phyloP scores from a whole-genome alignment of 2,888 invertebrate species.

The Pecten maximus region DNA sequence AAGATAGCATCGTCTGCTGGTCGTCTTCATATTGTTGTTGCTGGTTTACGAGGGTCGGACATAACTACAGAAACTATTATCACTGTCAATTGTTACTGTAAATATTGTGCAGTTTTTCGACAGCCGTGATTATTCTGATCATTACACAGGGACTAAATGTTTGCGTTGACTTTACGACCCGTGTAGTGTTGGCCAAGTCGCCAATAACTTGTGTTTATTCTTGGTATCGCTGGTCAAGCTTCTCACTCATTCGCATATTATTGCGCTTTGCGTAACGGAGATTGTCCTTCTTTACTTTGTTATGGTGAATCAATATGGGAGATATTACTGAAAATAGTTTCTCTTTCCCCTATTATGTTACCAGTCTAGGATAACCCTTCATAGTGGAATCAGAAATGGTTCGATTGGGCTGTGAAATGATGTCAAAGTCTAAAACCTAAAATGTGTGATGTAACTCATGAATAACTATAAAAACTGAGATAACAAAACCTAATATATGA shows the following conservation, averaged over 20 bases:
- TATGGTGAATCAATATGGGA: slow-evolving; percentile 1
- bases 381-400: not conserved
- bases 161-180: slow-evolving; percentile 11
- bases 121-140: slow-evolving; percentile 4
- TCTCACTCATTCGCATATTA: slow-evolving; percentile 18
- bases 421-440: not conserved
- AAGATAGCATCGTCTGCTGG: slow-evolving; percentile 6
- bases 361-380: not conserved
- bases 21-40: not conserved
- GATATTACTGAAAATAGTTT: slow-evolving; percentile 31
- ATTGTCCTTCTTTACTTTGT: not conserved
- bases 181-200: not conserved
- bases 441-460: slow-evolving; percentile 1
- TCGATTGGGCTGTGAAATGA: not conserved
- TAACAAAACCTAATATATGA: not conserved
- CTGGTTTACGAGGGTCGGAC: not conserved
- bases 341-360: not conserved
- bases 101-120: not conserved
- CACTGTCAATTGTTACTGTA: not conserved
- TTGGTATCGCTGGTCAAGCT: slow-evolving; percentile 21
- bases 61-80: not conserved
- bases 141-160: not conserved
- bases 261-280: slow-evolving; percentile 22
- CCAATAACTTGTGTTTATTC: not conserved
- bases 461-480: not conserved